A percentile compares a stretch with the other conserved stretches of the same genome.
Conservation (phyloP, 2,888 invertebrate genomes). For the Myopa tessellatipennis region DNA sequence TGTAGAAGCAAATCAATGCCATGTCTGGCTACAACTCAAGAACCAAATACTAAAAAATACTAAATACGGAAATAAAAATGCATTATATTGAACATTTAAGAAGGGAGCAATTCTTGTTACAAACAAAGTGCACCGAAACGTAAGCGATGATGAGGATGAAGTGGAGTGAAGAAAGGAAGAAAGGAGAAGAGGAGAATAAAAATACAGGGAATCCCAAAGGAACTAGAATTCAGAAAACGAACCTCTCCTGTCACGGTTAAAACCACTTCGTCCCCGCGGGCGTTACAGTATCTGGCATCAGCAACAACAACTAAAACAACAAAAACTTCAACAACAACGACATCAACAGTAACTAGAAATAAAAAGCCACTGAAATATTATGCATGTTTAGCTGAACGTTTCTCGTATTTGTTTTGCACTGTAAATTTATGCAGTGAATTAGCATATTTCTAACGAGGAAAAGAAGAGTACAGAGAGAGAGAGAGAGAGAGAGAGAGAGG, state of each 20-base stretch:
- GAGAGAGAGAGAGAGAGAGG: not conserved
- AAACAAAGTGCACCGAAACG: not conserved
- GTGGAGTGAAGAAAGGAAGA: not conserved
- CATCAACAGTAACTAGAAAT: not conserved
- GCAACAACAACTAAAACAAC: not conserved
- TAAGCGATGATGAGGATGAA: not conserved
- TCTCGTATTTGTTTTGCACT: conserved; percentile 33
- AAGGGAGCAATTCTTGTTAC: not conserved
- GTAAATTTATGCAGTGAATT: conserved; percentile 35
- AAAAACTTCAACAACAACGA: not conserved
- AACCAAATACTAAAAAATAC: no score
- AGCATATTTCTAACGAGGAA: conserved; percentile 22
- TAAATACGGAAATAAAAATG: no score
- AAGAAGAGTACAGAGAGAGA: not conserved
- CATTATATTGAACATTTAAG: not conserved
- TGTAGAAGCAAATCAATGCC: no score
- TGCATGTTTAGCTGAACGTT: conserved; percentile 30
- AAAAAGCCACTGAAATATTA: conserved; percentile 14
- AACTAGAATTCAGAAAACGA: no score
- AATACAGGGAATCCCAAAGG: no score
- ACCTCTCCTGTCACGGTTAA: not conserved
- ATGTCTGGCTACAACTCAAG: no score
- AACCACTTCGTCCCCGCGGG: not conserved
- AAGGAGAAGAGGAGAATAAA: not conserved
- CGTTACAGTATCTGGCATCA: not conserved